Evolutionary conservation across 2,888 invertebrate genomes (phyloP).

Genomic region (Antheraea yamamai): DNA sequence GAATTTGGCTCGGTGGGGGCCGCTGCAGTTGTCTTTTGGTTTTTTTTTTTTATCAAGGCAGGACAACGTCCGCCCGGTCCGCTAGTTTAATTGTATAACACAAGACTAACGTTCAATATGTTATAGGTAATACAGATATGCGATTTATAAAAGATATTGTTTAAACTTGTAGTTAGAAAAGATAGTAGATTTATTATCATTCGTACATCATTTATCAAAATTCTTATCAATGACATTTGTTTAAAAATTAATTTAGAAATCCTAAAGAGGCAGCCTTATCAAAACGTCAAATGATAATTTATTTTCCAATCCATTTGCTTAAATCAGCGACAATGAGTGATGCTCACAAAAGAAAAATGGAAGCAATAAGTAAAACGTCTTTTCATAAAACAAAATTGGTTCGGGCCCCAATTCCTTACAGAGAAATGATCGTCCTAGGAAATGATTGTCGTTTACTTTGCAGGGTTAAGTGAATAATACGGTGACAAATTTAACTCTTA

Average conservation of each 20-base stretch:
- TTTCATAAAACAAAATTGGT: constrained; percentile 76
- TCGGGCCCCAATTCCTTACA: constrained; percentile 64
- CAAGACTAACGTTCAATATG: background rate
- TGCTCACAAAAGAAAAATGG: constrained; percentile 68
- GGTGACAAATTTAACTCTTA: background rate
- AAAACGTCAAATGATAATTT: constrained; percentile 34
- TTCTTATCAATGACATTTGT: no score
- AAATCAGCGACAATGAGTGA: constrained; percentile 64
- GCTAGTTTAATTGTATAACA: no score
- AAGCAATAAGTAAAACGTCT: constrained; percentile 74
- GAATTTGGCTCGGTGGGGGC: no score
- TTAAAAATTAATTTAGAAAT: no score
- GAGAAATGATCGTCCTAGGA: constrained; percentile 56
- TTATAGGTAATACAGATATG: background rate
- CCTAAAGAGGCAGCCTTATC: background rate
- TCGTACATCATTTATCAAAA: no score
- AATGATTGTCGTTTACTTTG: constrained; percentile 22
- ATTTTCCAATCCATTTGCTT: constrained; percentile 51
- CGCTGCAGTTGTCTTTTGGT: no score
- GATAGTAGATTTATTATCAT: no score
- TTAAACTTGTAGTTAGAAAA: background rate
- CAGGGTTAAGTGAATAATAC: constrained; percentile 28
- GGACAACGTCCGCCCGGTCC: no score
- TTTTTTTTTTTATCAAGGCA: no score
- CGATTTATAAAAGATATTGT: background rate